Conservation (phyloP, 2,797 vertebrate species). For the Limnodromus scolopaceus region DNA sequence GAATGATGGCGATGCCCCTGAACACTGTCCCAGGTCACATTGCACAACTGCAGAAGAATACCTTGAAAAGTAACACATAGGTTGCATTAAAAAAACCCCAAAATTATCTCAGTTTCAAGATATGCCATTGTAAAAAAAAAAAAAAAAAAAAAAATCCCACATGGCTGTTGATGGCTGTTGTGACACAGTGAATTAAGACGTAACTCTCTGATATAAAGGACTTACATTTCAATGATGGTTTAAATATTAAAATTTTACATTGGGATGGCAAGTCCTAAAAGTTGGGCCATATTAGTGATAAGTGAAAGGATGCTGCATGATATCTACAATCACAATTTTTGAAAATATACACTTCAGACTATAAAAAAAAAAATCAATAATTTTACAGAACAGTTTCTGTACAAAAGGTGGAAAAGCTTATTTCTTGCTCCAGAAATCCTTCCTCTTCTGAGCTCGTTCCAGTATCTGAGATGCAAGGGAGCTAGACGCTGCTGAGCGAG, state of each 20-base stretch:
- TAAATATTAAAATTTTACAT: background rate
- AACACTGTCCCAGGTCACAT: background rate
- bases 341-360: background rate
- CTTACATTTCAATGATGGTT: background rate
- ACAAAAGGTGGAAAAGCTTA: slow-evolving; percentile 43
- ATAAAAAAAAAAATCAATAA: background rate
- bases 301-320: background rate
- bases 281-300: background rate
- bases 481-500: slow-evolving; percentile 84
- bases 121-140: background rate
- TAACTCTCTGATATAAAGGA: background rate
- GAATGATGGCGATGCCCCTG: background rate
- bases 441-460: slow-evolving; percentile 85
- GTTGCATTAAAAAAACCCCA: background rate
- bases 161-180: background rate
- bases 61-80: background rate
- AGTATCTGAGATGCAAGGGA: slow-evolving; percentile 84
- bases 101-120: background rate
- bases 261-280: background rate
- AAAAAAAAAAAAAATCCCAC: background rate
- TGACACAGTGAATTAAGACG: background rate
- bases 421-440: slow-evolving; percentile 85
- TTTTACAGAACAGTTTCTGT: background rate
- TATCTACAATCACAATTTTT: background rate
- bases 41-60: background rate